phyloP scores from a whole-genome alignment of 92 coral and sea anemone species.

The Porites rus region DNA sequence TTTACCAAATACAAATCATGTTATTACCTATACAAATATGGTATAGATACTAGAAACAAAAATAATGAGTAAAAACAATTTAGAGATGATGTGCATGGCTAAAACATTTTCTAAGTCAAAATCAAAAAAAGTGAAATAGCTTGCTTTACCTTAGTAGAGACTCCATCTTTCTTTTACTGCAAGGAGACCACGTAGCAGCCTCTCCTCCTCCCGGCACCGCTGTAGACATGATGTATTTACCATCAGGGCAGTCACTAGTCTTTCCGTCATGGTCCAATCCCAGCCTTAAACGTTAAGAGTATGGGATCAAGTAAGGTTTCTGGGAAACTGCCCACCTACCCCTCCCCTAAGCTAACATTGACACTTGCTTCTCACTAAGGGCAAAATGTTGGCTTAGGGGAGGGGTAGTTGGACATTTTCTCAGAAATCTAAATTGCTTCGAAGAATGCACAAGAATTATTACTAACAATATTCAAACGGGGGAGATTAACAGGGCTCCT shows the following conservation, averaged over 20 bases:
- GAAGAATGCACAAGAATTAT: too few species aligned
- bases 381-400: too few species aligned
- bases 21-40: too few species aligned
- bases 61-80: neutral
- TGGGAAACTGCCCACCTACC: too few species aligned
- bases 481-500: too few species aligned
- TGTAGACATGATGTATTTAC: constrained; percentile 75
- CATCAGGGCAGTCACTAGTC: constrained; percentile 63
- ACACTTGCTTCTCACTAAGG: too few species aligned
- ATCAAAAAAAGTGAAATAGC: neutral
- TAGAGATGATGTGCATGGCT: neutral
- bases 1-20: too few species aligned
- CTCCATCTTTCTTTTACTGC: constrained; percentile 66
- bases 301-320: neutral
- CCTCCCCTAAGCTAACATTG: too few species aligned
- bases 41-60: too few species aligned
- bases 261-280: constrained; percentile 85
- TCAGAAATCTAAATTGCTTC: too few species aligned
- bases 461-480: too few species aligned
- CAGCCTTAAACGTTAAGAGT: constrained; percentile 45
- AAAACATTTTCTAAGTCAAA: neutral
- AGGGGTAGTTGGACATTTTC: too few species aligned
- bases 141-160: constrained; percentile 66
- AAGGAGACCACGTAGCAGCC: constrained; percentile 84
- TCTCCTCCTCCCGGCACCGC: constrained; percentile 71